phyloP scores from a whole-genome alignment of 2,888 invertebrate species.

The Clunio marinus region DNA sequence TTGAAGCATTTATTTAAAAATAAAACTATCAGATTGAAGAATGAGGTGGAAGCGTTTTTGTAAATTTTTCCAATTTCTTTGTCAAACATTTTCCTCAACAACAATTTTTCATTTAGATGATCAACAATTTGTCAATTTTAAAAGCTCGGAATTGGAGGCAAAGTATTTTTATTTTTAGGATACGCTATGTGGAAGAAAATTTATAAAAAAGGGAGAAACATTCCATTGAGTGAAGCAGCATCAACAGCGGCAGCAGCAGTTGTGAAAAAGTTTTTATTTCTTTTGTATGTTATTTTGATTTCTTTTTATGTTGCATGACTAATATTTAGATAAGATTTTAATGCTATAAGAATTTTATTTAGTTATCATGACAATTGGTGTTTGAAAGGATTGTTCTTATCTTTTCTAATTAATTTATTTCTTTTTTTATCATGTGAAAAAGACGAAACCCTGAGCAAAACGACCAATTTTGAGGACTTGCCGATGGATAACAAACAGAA shows the following conservation, averaged over 20 bases:
- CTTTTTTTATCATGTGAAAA: background rate
- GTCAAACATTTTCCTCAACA: background rate
- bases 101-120: background rate
- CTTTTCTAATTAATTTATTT: no score
- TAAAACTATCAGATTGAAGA: background rate
- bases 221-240: no score
- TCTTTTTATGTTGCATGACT: background rate
- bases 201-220: no score
- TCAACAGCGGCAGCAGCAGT: background rate
- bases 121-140: conserved; percentile 17
- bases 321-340: background rate
- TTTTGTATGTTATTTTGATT: background rate
- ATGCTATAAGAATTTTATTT: background rate
- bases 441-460: background rate
- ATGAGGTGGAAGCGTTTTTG: background rate
- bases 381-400: background rate
- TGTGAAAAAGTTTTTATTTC: background rate
- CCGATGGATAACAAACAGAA: background rate
- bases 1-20: background rate
- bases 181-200: no score
- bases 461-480: background rate
- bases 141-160: conserved; percentile 18
- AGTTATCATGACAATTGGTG: no score
- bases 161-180: background rate
- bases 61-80: background rate